Conservation (phyloP, 2,888 invertebrate genomes). For the Erebia ligea region DNA sequence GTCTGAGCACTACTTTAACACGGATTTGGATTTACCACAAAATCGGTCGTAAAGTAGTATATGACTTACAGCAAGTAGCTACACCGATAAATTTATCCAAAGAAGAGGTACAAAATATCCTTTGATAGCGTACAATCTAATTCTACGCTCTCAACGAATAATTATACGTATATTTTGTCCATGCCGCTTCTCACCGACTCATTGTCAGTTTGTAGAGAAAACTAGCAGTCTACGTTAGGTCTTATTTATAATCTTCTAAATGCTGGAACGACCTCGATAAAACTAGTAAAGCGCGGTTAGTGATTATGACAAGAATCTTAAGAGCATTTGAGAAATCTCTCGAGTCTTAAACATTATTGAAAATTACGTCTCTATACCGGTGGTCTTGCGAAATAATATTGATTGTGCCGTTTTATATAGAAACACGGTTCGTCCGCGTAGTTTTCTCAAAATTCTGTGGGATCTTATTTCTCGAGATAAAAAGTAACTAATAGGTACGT, state of each 20-base stretch:
- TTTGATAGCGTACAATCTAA: too few relatives aligned
- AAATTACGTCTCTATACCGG: slow-evolving; percentile 32
- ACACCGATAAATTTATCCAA: too few relatives aligned
- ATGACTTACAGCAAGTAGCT: too few relatives aligned
- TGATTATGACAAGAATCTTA: slow-evolving; percentile 41
- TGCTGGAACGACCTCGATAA: slow-evolving; percentile 38
- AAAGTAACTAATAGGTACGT: too few relatives aligned
- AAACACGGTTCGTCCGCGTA: not conserved
- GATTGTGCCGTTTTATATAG: slow-evolving; percentile 17
- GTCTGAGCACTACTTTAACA: not conserved
- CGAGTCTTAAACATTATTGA: slow-evolving; percentile 34
- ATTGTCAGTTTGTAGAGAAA: not conserved
- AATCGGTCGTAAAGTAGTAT: not conserved
- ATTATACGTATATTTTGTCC: too few relatives aligned
- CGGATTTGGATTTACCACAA: not conserved
- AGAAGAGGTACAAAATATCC: too few relatives aligned
- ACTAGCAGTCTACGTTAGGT: not conserved
- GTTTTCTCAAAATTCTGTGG: too few relatives aligned
- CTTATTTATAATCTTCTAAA: slow-evolving; percentile 38
- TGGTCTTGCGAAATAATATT: slow-evolving; percentile 19
- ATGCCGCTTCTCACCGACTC: too few relatives aligned
- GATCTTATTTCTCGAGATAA: too few relatives aligned
- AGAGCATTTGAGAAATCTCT: slow-evolving; percentile 37
- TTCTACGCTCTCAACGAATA: too few relatives aligned
- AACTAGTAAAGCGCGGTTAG: slow-evolving; percentile 37